Conservation (phyloP, 2,888 invertebrate genomes). For the Eutolmus rufibarbis region DNA sequence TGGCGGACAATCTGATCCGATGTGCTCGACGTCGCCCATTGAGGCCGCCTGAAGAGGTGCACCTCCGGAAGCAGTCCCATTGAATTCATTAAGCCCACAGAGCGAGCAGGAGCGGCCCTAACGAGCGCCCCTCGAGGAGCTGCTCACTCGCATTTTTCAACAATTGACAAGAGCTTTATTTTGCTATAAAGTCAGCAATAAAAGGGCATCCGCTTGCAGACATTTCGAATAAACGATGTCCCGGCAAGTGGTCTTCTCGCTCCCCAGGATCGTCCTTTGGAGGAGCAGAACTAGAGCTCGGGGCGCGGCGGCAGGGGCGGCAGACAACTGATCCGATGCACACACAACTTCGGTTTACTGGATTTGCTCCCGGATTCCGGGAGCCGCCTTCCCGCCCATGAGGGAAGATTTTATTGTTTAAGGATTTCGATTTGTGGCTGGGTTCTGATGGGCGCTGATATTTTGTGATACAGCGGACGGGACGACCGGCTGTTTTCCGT, state of each 20-base stretch:
- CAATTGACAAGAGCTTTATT: slow-evolving; percentile 35
- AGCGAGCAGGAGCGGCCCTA: not conserved
- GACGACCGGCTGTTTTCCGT: not conserved
- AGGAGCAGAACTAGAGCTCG: not conserved
- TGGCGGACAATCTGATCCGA: not conserved
- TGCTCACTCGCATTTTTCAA: slow-evolving; percentile 33
- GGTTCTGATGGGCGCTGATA: slow-evolving; percentile 9
- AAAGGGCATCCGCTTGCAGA: slow-evolving; percentile 32
- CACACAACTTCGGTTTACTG: slow-evolving; percentile 5
- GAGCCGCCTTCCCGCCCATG: not conserved
- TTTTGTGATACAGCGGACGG: not conserved
- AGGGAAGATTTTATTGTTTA: slow-evolving; percentile 44
- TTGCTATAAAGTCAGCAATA: slow-evolving; percentile 37
- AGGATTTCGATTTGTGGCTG: slow-evolving; percentile 45
- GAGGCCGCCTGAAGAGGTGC: not conserved
- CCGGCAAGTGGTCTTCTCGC: slow-evolving; percentile 6
- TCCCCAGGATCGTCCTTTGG: not conserved
- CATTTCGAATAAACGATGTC: slow-evolving; percentile 31
- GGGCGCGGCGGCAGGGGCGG: not conserved
- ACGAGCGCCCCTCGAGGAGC: slow-evolving; percentile 17
- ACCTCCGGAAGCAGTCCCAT: not conserved
- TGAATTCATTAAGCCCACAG: slow-evolving; percentile 24
- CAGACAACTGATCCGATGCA: slow-evolving; percentile 1
- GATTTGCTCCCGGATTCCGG: not conserved
- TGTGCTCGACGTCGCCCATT: not conserved